Percentiles rank a stretch among this genome's conserved stretches.
Conservation (phyloP, 2,888 invertebrate genomes). For the Helobdella robusta region DNA sequence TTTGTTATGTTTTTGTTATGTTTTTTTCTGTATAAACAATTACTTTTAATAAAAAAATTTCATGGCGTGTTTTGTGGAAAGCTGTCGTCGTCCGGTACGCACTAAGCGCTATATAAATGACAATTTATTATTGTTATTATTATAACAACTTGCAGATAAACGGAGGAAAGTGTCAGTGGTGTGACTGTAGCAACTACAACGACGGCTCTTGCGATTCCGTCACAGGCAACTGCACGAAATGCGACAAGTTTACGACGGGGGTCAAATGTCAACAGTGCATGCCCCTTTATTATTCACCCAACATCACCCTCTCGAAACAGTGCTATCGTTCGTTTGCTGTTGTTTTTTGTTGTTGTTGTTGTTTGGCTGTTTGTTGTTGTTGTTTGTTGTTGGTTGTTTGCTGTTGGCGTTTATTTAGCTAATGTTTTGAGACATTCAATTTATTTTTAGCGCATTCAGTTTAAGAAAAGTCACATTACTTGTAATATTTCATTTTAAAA, state of each 20-base stretch:
- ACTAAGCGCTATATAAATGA: too few relatives aligned
- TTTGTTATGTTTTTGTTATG: slow-evolving; percentile 29
- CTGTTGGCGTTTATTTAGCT: not conserved
- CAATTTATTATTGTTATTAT: too few relatives aligned
- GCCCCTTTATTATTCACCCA: slow-evolving; percentile 79
- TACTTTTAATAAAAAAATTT: not conserved
- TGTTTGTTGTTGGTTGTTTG: not conserved
- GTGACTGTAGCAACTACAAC: slow-evolving; percentile 80
- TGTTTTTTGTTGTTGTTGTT: too few relatives aligned
- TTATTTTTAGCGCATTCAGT: not conserved
- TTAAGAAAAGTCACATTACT: not conserved
- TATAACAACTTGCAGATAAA: slow-evolving; percentile 32
- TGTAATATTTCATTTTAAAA: not conserved
- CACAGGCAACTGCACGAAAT: slow-evolving; percentile 63
- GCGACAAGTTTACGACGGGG: slow-evolving; percentile 72
- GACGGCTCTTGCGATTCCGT: slow-evolving; percentile 37
- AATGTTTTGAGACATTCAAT: not conserved
- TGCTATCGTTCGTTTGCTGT: slow-evolving; percentile 26
- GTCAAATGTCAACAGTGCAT: slow-evolving; percentile 73
- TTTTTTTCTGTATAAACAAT: not conserved
- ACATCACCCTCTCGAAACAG: slow-evolving; percentile 31
- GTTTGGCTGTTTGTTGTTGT: not conserved
- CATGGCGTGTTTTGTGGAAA: too few relatives aligned
- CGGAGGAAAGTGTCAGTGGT: slow-evolving; percentile 73
- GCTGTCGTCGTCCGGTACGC: too few relatives aligned